Evolutionary conservation across 2,113 vertebrate genomes (phyloP), one percentile per base, ranked within the genome.

Genomic region (Rutilus rutilus): DNA sequence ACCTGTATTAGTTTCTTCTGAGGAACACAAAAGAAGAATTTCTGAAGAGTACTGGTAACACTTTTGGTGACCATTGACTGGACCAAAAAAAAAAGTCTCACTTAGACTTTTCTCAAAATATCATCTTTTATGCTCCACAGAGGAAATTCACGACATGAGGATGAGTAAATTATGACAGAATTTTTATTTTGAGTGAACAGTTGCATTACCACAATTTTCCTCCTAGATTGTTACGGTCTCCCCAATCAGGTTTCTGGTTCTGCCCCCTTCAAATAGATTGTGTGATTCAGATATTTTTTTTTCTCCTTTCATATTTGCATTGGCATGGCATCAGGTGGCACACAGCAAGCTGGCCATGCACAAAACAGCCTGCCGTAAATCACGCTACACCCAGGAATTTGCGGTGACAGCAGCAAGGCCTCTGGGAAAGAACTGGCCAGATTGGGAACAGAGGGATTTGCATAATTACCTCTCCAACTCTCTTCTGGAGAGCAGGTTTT

Each of bases 361-460:
- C 52, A 60, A 5, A 19, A 79, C 54, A 79, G 54, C 52, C 27
- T 67, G 62, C 60, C 2, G 25, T 52, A 67, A 82, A 82, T 69
- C 62, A 82, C 19, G 17, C 10, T 6, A 27, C n/a, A 36, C 42
- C 39, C 62, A 69, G 62, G 27, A 69, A 33, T 50, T n/a, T 33
- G 45, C 21, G 45, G 42, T 19, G 25, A 82, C 79, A 50, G 42
- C 79, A 82, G n/a, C 42, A 50, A 81, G 62, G 79, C 79, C 62
- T 65, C n/a, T 82, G 60, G 60, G 10, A 67, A 25, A 30, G 60
- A 82, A 52, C 62, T 23, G 10, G 3, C 42, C 42, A 65, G 42
- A 65, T 67, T 30, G 3, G 5, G 2, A 50, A 12, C 6, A n/a
- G 6, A 60, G 23, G n/a, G 78, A 30, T 81, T 81, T 81, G 25